Evolutionary conservation across 2,888 invertebrate genomes (phyloP).

Genomic region (Drosophila kambysellisi): DNA sequence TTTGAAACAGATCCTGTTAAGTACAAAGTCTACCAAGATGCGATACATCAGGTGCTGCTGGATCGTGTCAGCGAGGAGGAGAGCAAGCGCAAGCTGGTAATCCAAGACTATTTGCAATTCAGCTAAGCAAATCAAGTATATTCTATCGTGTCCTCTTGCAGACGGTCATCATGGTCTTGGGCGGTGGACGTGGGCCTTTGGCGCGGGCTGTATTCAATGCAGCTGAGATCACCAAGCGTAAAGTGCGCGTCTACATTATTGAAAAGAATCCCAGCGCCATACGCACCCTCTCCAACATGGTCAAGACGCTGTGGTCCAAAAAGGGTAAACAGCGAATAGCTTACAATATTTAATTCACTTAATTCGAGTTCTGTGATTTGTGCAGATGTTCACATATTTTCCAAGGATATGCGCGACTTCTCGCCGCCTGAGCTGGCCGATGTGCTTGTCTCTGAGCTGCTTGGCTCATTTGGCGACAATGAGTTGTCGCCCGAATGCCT

Average conservation of each 20-base stretch:
- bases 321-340: conserved; percentile 80
- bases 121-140: not conserved
- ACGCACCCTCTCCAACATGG: conserved; percentile 91
- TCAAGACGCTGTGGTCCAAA: conserved; percentile 91
- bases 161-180: conserved; percentile 93
- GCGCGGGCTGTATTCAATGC: conserved; percentile 96
- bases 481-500: conserved; percentile 99
- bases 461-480: conserved; percentile 99
- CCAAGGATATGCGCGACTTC: conserved; percentile 94
- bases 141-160: conserved; percentile 35
- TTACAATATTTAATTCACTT: not conserved
- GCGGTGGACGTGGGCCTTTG: conserved; percentile 97
- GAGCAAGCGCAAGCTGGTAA: conserved; percentile 86
- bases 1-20: conserved; percentile 99
- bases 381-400: conserved; percentile 90
- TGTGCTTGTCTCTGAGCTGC: conserved; percentile 96
- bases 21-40: conserved; percentile 94
- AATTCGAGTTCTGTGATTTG: not conserved
- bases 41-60: conserved; percentile 91
- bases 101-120: not conserved
- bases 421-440: conserved; percentile 94
- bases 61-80: conserved; percentile 86
- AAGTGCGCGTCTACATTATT: conserved; percentile 95
- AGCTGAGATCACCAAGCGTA: conserved; percentile 88
- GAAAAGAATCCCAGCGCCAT: conserved; percentile 99